Evolutionary conservation across 1,140 invertebrate species (phyloP).

Genomic region (Trigoniulus corallinus): DNA sequence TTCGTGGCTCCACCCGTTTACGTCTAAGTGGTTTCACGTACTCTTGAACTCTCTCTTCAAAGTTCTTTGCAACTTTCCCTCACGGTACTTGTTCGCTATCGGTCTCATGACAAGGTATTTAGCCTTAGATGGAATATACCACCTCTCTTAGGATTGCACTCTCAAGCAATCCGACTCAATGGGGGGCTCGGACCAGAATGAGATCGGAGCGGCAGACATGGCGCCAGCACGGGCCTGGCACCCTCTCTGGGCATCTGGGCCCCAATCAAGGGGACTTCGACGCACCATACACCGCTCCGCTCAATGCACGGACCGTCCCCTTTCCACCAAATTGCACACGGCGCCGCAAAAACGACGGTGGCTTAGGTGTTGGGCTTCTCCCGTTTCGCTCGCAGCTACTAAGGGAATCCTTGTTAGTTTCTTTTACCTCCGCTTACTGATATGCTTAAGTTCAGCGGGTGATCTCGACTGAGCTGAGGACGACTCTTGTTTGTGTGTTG

Average conservation of each 20-base stretch:
- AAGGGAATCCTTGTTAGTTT: conserved; percentile 18
- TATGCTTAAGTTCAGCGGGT: conserved; percentile 21
- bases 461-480: conserved; percentile 3
- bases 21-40: background rate
- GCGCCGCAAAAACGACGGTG: conserved; percentile 24
- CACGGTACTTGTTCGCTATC: conserved; percentile 4
- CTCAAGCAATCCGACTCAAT: background rate
- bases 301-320: too few species aligned
- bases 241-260: background rate
- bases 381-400: conserved; percentile 21
- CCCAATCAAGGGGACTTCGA: too few species aligned
- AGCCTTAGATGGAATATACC: conserved; percentile 1
- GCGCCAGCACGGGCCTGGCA: conserved; percentile 22
- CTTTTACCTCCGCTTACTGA: conserved; percentile 20
- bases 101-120: conserved; percentile 4
- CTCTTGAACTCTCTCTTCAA: background rate
- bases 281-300: too few species aligned
- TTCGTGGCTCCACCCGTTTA: background rate
- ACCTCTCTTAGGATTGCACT: background rate
- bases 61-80: conserved; percentile 2
- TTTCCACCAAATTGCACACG: conserved; percentile 4
- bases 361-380: conserved; percentile 12
- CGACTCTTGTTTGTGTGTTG: background rate
- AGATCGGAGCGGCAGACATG: conserved; percentile 33
- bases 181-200: too few species aligned